Evolutionary conservation across 2,888 invertebrate species (phyloP).

Genomic region (Phragmatobia fuliginosa): DNA sequence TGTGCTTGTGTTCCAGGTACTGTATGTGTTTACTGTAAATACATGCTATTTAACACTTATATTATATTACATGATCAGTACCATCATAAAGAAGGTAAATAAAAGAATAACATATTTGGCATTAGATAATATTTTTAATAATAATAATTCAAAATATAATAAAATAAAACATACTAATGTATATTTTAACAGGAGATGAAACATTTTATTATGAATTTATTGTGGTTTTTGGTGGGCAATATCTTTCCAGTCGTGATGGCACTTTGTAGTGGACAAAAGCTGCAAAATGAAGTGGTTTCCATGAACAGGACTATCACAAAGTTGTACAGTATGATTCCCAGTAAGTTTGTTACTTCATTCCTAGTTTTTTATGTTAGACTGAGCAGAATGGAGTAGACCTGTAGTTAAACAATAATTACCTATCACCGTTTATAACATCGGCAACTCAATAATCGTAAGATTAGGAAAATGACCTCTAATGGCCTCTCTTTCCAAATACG

Average conservation of each 20-base stretch:
- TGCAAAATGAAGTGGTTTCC: not conserved
- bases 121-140: not conserved
- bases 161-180: too few relatives aligned
- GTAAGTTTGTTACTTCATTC: not conserved
- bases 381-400: too few relatives aligned
- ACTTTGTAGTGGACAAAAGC: slow-evolving; percentile 4
- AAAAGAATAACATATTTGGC: not conserved
- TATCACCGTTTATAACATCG: too few relatives aligned
- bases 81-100: not conserved
- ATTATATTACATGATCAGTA: not conserved
- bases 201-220: not conserved
- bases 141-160: too few relatives aligned
- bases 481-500: too few relatives aligned
- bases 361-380: too few relatives aligned
- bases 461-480: too few relatives aligned
- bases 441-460: too few relatives aligned
- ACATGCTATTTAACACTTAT: not conserved
- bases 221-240: not conserved
- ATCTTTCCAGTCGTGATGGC: not conserved
- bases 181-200: not conserved
- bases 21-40: not conserved
- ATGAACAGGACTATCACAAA: not conserved
- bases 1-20: not conserved
- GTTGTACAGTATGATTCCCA: not conserved
- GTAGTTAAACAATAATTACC: too few relatives aligned